Percentiles rank a stretch among this genome's conserved stretches.
Conservation (phyloP, 2,797 vertebrate genomes). For the Enteromius radiatus region DNA sequence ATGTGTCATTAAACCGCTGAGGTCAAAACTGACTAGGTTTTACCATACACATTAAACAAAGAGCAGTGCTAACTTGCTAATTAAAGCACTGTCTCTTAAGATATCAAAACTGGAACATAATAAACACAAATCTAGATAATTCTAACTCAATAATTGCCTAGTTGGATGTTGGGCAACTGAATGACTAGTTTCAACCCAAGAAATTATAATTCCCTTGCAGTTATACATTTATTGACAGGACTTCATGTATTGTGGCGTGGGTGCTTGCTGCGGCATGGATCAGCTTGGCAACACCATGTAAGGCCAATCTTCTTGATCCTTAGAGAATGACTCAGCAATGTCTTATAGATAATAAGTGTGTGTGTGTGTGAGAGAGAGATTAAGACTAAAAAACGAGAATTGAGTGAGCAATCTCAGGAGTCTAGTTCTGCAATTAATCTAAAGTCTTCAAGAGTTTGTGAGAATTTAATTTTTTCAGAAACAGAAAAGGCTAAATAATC, state of each 20-base stretch:
- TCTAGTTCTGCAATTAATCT: slow-evolving; percentile 2
- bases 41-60: neutral
- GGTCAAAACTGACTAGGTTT: neutral
- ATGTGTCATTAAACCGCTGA: neutral
- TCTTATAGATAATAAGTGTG: neutral
- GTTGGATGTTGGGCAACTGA: neutral
- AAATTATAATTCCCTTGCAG: slow-evolving; percentile 2
- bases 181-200: neutral
- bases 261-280: neutral
- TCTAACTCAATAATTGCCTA: neutral
- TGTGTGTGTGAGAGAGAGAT: neutral
- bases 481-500: neutral
- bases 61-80: neutral
- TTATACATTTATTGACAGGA: neutral
- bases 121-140: neutral
- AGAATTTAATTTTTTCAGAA: neutral
- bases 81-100: neutral
- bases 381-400: neutral
- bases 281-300: neutral
- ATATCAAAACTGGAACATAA: slow-evolving; percentile 3
- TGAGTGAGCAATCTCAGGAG: neutral
- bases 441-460: neutral
- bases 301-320: slow-evolving; percentile 1
- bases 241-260: slow-evolving; percentile 5
- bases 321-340: slow-evolving; percentile 20